Conservation (phyloP, 1,140 invertebrate genomes). For the Chrysopa pallens region DNA sequence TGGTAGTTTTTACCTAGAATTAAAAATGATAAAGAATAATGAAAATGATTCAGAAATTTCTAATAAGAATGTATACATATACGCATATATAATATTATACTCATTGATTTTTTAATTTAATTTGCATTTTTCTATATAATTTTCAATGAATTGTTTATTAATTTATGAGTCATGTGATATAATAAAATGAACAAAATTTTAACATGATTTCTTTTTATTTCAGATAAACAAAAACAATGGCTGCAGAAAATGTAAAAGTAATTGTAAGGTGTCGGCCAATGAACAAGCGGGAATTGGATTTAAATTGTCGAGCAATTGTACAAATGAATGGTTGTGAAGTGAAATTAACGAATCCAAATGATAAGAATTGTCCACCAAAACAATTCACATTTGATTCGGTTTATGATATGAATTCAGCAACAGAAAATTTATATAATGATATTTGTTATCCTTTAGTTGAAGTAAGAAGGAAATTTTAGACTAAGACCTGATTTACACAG, state of each 20-base stretch:
- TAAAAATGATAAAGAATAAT: too few species aligned
- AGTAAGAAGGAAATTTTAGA: conserved; percentile 12
- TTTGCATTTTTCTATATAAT: too few species aligned
- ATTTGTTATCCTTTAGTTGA: conserved; percentile 70
- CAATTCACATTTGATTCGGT: conserved; percentile 70
- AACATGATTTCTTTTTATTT: too few species aligned
- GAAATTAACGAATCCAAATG: conserved; percentile 23
- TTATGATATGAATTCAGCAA: conserved; percentile 58
- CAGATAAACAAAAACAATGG: not conserved
- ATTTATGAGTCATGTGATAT: too few species aligned
- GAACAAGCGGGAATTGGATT: conserved; percentile 52
- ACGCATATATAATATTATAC: too few species aligned
- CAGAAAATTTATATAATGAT: conserved; percentile 76
- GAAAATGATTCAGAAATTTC: too few species aligned
- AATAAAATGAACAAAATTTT: too few species aligned
- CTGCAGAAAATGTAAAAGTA: conserved; percentile 71
- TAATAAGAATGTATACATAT: too few species aligned
- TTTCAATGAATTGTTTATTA: too few species aligned
- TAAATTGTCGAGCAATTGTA: conserved; percentile 56
- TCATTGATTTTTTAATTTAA: too few species aligned
- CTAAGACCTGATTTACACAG: too few species aligned
- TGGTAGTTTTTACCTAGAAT: too few species aligned
- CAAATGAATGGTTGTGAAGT: conserved; percentile 39
- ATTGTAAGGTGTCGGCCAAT: conserved; percentile 84
- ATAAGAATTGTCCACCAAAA: conserved; percentile 34